phyloP scores from a whole-genome alignment of 2,113 vertebrate species.

The Octodon degus region DNA sequence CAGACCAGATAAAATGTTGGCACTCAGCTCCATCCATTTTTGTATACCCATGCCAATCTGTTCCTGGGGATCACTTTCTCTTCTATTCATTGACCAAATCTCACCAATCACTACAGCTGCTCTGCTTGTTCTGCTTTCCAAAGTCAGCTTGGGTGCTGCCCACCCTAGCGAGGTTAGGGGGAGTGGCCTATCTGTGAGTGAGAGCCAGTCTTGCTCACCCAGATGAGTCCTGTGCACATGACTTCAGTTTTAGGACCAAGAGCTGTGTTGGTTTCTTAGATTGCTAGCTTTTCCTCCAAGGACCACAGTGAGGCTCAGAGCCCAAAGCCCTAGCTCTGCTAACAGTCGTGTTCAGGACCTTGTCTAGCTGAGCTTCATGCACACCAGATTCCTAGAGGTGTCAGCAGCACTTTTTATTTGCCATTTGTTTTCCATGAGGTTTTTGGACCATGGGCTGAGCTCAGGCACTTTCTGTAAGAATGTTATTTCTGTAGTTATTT shows the following conservation, averaged over 20 bases:
- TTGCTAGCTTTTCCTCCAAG: constrained; percentile 63
- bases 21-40: neutral
- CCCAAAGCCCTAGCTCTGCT: neutral
- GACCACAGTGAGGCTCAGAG: constrained; percentile 24
- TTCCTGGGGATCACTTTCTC: neutral
- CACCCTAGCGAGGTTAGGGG: neutral
- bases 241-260: constrained; percentile 79
- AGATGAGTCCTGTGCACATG: neutral
- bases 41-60: neutral
- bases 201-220: constrained; percentile 36
- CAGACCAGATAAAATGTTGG: neutral
- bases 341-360: constrained; percentile 5
- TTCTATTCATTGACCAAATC: constrained; percentile 66
- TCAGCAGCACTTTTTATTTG: constrained; percentile 63
- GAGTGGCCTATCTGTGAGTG: neutral
- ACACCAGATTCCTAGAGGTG: constrained; percentile 7
- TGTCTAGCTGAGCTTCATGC: neutral
- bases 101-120: constrained; percentile 60
- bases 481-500: constrained; percentile 65
- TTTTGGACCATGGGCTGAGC: constrained; percentile 70
- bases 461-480: constrained; percentile 77
- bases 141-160: constrained; percentile 57
- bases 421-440: constrained; percentile 55
- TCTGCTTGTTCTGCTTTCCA: constrained; percentile 73
- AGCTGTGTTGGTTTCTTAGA: constrained; percentile 65